Evolutionary conservation across 2,797 vertebrate genomes (phyloP).

Genomic region (Bufotes viridis): DNA sequence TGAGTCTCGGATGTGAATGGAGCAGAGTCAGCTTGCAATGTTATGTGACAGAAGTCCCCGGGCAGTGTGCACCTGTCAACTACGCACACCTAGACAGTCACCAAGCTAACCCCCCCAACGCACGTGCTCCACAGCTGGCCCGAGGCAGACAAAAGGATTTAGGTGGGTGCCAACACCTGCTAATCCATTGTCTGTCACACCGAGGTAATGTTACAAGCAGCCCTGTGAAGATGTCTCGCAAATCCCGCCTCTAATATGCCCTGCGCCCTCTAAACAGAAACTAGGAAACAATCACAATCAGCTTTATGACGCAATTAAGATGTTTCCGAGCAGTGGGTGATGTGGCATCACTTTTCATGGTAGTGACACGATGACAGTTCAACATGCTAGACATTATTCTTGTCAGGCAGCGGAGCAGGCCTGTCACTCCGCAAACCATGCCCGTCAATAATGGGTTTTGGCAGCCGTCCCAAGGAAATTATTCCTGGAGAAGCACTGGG

Average conservation of each 20-base stretch:
- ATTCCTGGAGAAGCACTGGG: background rate
- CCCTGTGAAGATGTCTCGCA: background rate
- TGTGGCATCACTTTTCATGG: constrained; percentile 19
- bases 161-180: constrained; percentile 20
- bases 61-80: constrained; percentile 21
- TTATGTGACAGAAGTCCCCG: background rate
- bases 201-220: background rate
- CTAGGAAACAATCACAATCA: background rate
- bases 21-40: background rate
- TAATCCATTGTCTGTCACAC: background rate
- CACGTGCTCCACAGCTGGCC: background rate
- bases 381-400: constrained; percentile 40
- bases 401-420: constrained; percentile 26
- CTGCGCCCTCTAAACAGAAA: background rate
- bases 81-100: background rate
- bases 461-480: constrained; percentile 24
- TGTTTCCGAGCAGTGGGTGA: background rate
- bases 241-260: background rate
- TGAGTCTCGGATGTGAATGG: background rate
- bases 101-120: background rate
- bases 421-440: constrained; percentile 43
- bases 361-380: constrained; percentile 38
- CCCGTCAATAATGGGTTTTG: constrained; percentile 39
- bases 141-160: constrained; percentile 8
- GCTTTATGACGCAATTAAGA: background rate